These are phyloP conservation scores for Drosophila buzzatii DNA, from an alignment of 2,888 invertebrate species.

Conservation along the genomic window DNA sequence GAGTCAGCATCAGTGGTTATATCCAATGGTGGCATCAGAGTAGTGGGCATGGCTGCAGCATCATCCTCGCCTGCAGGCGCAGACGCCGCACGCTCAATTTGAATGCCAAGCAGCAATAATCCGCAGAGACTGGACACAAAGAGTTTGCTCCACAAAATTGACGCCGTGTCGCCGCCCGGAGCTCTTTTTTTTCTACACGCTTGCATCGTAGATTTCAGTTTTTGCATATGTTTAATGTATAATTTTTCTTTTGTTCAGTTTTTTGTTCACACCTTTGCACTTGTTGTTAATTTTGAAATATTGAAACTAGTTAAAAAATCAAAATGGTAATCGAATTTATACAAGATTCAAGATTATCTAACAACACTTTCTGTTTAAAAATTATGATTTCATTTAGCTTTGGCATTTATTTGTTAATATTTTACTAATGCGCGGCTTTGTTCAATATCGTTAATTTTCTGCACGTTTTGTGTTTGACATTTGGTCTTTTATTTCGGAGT, in stretches of 20 bases:
- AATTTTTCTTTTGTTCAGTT: slow-evolving; percentile 32
- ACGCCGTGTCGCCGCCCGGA: slow-evolving; percentile 44
- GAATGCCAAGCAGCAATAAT: slow-evolving; percentile 81
- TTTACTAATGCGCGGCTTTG: slow-evolving; percentile 36
- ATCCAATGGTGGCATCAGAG: slow-evolving; percentile 61
- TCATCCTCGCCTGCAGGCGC: slow-evolving; percentile 76
- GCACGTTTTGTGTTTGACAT: slow-evolving; percentile 58
- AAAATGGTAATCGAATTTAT: slow-evolving; percentile 31
- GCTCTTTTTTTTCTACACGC: slow-evolving; percentile 70
- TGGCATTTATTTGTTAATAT: slow-evolving; percentile 22
- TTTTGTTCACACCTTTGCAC: slow-evolving; percentile 67
- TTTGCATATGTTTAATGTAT: slow-evolving; percentile 10
- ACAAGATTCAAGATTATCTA: slow-evolving; percentile 26
- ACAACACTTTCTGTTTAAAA: slow-evolving; percentile 21
- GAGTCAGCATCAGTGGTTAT: slow-evolving; percentile 48
- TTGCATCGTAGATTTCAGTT: slow-evolving; percentile 60
- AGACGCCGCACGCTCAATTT: slow-evolving; percentile 77
- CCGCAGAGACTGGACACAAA: slow-evolving; percentile 75
- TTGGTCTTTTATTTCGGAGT: slow-evolving; percentile 40
- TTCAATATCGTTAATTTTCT: slow-evolving; percentile 50
- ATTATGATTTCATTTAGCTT: slow-evolving; percentile 18
- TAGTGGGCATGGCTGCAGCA: slow-evolving; percentile 54
- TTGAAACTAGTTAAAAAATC: slow-evolving; percentile 44
- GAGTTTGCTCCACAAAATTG: slow-evolving; percentile 61
- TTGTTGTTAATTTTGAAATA: slow-evolving; percentile 52